Conservation (phyloP, 2,888 invertebrate genomes). For the Drosophila borborema region DNA sequence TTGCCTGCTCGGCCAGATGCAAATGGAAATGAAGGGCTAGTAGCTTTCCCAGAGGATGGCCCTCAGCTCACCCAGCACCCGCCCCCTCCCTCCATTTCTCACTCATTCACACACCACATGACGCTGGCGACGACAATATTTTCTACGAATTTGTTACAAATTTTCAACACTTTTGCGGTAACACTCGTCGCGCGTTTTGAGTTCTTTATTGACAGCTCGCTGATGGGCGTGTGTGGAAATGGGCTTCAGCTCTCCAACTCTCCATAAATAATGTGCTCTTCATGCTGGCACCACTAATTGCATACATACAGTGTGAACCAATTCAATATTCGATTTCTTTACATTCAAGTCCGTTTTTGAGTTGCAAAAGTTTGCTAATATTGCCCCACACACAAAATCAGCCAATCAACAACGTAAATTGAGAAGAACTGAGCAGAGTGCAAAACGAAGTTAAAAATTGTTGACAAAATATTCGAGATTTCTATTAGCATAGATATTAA, state of each 20-base stretch:
- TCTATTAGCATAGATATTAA: too few species aligned
- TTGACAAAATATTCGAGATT: too few species aligned
- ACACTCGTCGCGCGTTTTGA: conserved; percentile 39
- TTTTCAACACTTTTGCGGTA: conserved; percentile 64
- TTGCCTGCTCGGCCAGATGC: conserved; percentile 23
- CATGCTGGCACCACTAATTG: conserved; percentile 4
- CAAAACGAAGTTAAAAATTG: neutral
- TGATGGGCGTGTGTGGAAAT: conserved; percentile 14
- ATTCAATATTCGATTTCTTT: neutral
- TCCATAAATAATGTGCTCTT: neutral
- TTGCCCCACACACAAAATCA: neutral
- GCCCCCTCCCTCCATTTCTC: neutral
- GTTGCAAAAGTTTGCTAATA: neutral
- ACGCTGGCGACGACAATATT: conserved; percentile 43
- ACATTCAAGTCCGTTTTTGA: neutral
- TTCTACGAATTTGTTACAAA: conserved; percentile 53
- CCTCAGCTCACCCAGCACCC: neutral
- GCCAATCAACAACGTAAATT: neutral
- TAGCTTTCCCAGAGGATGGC: neutral
- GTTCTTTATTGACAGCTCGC: conserved; percentile 50
- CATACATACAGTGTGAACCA: neutral
- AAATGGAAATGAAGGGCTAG: conserved; percentile 16
- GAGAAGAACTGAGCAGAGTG: too few species aligned
- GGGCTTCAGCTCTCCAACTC: neutral
- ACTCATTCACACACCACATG: conserved; percentile 42